Evolutionary conservation across 2,888 invertebrate species (phyloP), one percentile per base, ranked within the genome.

Genomic region (Rhaphigaster nebulosa): DNA sequence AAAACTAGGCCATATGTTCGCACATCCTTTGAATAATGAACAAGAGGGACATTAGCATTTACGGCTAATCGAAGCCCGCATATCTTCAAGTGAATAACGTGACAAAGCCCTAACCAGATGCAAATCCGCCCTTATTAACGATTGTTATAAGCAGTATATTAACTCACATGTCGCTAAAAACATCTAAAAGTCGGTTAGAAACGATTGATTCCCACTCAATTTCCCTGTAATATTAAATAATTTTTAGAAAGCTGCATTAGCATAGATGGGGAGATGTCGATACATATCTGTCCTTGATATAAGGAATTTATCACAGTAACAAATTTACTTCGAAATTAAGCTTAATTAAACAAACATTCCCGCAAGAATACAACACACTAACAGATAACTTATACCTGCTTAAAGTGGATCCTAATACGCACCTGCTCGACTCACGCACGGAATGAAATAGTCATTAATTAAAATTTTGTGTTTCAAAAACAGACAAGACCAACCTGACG

Each of bases 11-110:
- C 70, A 38, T 76, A 20, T 76, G 70, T 76, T 76, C 34, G 70
- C 70, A 76, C 70, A 76, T 76, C 70, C 70, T 76, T 76, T 76
- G 70, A 76, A 76, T 76, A 76, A 76, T 76, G 70, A 76, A 76
- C 20, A 76, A 76, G 20, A 76, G 70, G 29, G 23, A 76, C 70
- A 76, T 76, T 76, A 76, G 70, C 70, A 76, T 76, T 76, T 76
- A 76, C 70, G 6, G 70, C 70, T 76, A 34, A 76, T 76, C 70
- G 70, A 38, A 38, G 1, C 38, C 70, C 38, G 70, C 70, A 76
- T 76, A 76, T 76, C 70, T 34, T 23, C 3, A 20, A 76, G 70
- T n/a, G 34, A 38, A 76, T 76, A 76, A 76, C 70, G 70, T 76
- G 70, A 76, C 70, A 38, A 65, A 0, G 13, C 13, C 29, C 29